Evolutionary conservation across 1,140 invertebrate species (phyloP).

Genomic region (Hestina assimilis): DNA sequence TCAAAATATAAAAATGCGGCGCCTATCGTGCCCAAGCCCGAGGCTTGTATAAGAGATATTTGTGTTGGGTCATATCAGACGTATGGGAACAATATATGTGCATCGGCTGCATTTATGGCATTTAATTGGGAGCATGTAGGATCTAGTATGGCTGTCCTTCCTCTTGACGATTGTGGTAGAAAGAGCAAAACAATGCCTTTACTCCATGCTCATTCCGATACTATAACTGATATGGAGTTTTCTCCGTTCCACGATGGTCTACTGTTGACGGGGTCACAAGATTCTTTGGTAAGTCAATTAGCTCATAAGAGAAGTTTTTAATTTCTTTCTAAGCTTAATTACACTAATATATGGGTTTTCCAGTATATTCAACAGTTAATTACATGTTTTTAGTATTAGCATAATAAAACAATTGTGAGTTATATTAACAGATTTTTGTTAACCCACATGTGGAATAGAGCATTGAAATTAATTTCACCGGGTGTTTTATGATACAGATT

Average conservation of each 20-base stretch:
- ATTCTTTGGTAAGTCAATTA: constrained; percentile 86
- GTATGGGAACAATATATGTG: constrained; percentile 95
- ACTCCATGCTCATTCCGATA: constrained; percentile 91
- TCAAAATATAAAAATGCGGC: constrained; percentile 98
- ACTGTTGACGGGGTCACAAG: constrained; percentile 93
- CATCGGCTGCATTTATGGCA: constrained; percentile 94
- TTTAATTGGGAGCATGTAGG: constrained; percentile 94
- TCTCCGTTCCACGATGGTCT: constrained; percentile 96
- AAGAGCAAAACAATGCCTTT: constrained; percentile 91
- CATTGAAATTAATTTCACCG: constrained; percentile 32
- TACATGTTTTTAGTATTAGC: constrained; percentile 13
- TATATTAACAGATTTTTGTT: constrained; percentile 27
- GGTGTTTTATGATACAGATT: neutral
- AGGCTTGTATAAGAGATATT: constrained; percentile 93
- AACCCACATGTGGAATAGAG: constrained; percentile 39
- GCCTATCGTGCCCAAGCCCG: constrained; percentile 94
- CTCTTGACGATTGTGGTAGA: constrained; percentile 90
- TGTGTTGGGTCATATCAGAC: constrained; percentile 94
- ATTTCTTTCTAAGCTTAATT: neutral
- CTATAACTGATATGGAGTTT: constrained; percentile 96
- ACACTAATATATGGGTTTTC: neutral
- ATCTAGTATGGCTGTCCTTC: constrained; percentile 91
- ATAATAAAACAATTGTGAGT: neutral
- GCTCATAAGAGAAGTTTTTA: no score
- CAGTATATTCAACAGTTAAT: constrained; percentile 13